Base-by-base conservation (phyloP, 2,113 vertebrate species). In the Dinomys branickii region DNA sequence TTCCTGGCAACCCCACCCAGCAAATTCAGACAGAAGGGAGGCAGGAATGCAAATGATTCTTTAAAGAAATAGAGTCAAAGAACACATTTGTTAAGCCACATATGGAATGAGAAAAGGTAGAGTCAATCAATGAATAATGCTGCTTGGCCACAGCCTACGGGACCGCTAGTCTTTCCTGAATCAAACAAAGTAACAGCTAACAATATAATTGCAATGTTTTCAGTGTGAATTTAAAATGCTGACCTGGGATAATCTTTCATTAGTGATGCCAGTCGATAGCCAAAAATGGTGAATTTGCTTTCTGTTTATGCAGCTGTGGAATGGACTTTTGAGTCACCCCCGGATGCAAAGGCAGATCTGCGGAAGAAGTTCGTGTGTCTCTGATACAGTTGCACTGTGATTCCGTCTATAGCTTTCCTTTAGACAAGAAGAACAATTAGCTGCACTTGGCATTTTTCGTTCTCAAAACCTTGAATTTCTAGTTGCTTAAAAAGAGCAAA, bases 51-150 rank as follows among this genome's bases (percentile, higher is more conserved):
- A 90, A 44, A 3, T 38, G 59, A 81, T 82, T 77, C 41, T 73
- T 92, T 93, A 96, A 90, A 78, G 47, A 22, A 95, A 89, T 54
- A 52, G 47, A 83, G 58, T 20, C 2, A 65, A 90, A 35, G 13
- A 16, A 88, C 52, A 54, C 26, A 41, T 65, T 52, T 88, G 58
- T 84, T 59, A 82, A 95, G 28, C 16, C 30, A 85, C 71, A 24
- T 6, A 56, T 41, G 44, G 52, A 11, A 3, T 65, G 35, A 96
- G 9, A 97, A 26, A 63, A 73, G 24, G 30, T 28, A 73, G 3
- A 41, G 3, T 78, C n/a, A 84, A 17, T 67, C 61, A 82, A 8
- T 28, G 41, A 47, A n/a, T 10, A 65, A 61, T 11, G n/a, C 67
- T 83, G 11, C 44, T 92, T 95, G 54, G 19, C 14, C 67, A 92